Conservation (phyloP, 2,113 vertebrate genomes). For the Callorhinus ursinus region DNA sequence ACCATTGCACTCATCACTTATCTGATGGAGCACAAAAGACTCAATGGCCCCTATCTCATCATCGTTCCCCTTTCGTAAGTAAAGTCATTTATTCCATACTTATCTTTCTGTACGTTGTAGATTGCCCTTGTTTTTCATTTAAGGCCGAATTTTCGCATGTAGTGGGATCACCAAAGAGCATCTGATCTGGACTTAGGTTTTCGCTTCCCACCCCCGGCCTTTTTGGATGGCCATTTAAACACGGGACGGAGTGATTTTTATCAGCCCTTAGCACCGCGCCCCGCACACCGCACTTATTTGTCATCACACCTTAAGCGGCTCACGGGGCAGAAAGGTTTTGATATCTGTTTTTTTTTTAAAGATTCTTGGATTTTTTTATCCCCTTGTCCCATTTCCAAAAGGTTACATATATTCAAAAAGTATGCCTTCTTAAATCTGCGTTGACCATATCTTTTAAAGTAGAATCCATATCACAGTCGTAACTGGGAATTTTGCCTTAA, state of each 20-base stretch:
- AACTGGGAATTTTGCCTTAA: background rate
- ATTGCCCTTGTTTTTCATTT: constrained; percentile 10
- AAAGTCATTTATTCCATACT: constrained; percentile 2
- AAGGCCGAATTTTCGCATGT: background rate
- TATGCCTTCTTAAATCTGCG: background rate
- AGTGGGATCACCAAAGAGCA: background rate
- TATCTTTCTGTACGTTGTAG: background rate
- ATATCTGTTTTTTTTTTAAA: background rate
- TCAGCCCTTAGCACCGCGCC: background rate
- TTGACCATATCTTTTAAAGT: background rate
- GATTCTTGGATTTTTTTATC: background rate
- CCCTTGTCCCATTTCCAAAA: background rate
- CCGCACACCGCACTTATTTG: background rate
- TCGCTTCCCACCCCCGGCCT: background rate
- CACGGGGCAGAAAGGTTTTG: background rate
- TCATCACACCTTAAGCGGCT: constrained; percentile 18
- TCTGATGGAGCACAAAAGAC: constrained; percentile 97
- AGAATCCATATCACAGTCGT: background rate
- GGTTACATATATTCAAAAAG: background rate
- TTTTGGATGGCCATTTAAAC: background rate
- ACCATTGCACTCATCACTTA: constrained; percentile 99
- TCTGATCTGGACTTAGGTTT: background rate
- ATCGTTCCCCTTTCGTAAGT: constrained; percentile 99
- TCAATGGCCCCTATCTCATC: constrained; percentile 98
- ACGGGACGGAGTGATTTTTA: background rate